phyloP scores from a whole-genome alignment of 2,888 invertebrate genomes.

The Lathronympha strigana region DNA sequence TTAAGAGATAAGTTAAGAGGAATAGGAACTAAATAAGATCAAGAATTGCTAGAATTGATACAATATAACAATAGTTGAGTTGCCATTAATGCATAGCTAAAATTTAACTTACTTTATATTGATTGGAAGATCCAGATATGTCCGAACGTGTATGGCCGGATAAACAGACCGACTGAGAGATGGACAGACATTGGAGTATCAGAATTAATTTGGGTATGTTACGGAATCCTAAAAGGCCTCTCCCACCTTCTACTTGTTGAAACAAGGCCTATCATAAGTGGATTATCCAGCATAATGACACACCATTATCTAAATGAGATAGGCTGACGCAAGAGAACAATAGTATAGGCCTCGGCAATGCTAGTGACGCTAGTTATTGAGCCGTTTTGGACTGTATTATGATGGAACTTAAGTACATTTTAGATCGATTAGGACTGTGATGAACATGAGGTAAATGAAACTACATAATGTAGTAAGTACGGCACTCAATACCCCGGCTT shows the following conservation, averaged over 20 bases:
- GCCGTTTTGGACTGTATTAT: background rate
- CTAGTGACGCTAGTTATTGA: background rate
- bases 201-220: no score
- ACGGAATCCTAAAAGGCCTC: constrained; percentile 26
- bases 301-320: constrained; percentile 35
- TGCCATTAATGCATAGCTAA: no score
- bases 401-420: background rate
- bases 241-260: background rate
- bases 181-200: no score
- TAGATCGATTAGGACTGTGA: background rate
- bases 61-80: no score
- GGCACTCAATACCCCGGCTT: background rate
- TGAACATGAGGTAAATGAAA: background rate
- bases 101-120: no score
- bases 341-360: background rate
- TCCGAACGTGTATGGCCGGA: no score
- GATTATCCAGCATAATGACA: constrained; percentile 31
- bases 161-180: no score
- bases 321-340: constrained; percentile 6
- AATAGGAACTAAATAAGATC: no score
- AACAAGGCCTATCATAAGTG: constrained; percentile 30
- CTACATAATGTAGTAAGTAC: constrained; percentile 5
- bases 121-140: no score
- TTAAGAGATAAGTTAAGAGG: no score
- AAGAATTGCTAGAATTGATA: no score